A percentile compares a stretch with the other conserved stretches of the same genome.
These are phyloP conservation scores for Hyperoplus lanceolatus DNA, from an alignment of 2,797 vertebrate species.

Conservation along the genomic window DNA sequence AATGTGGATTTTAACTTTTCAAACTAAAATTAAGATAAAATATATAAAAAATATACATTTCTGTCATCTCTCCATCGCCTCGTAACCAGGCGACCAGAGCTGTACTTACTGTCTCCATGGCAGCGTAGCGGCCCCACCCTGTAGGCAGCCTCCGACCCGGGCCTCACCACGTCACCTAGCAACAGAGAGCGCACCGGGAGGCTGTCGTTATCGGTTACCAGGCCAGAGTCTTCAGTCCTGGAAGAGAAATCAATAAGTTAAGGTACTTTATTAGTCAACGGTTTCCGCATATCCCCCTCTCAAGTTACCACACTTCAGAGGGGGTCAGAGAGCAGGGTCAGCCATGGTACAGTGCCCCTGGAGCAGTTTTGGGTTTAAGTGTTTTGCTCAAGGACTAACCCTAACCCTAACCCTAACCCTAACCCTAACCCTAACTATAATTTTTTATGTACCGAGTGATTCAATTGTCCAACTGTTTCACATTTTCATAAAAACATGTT, in stretches of 20 bases:
- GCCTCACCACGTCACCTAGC: constrained; percentile 89
- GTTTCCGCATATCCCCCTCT: no score
- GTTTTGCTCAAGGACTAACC: no score
- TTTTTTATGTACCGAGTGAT: no score
- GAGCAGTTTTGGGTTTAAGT: no score
- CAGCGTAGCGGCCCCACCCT: constrained; percentile 92
- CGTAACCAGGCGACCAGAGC: constrained; percentile 23
- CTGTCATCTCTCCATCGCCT: constrained; percentile 2
- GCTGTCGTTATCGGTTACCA: constrained; percentile 92
- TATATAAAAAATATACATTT: background rate
- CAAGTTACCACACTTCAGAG: no score
- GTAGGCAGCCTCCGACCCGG: constrained; percentile 91
- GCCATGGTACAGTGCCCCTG: no score
- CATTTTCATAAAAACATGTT: no score
- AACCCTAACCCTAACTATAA: no score
- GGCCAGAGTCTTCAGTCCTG: constrained; percentile 92
- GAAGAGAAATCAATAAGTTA: background rate
- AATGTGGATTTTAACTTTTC: background rate
- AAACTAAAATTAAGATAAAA: background rate
- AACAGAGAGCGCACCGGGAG: constrained; percentile 91
- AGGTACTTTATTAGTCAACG: no score
- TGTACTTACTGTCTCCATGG: constrained; percentile 92
- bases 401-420: no score
- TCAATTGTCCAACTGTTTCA: no score
- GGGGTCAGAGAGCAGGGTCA: no score